A percentile compares a stretch with the other conserved stretches of the same genome.
Evolutionary conservation across 2,888 invertebrate species (phyloP).

Genomic region (Formica aserva): DNA sequence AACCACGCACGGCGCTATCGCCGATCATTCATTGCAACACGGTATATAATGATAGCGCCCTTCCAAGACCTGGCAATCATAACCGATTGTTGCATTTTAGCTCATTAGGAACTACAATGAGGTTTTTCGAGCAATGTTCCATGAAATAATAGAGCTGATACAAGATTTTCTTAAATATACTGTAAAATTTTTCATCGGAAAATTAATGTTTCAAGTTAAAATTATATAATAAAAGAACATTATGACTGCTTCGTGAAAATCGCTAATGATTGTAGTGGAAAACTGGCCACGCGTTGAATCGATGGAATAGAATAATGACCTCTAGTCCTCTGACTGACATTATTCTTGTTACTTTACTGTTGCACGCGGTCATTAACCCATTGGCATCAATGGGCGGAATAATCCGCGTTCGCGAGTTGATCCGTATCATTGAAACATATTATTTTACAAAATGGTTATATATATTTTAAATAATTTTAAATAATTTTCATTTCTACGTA

Average conservation of each 20-base stretch:
- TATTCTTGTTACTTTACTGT: constrained; percentile 36
- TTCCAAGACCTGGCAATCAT: background rate
- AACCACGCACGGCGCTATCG: constrained; percentile 19
- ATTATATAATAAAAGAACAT: background rate
- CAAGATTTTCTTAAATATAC: background rate
- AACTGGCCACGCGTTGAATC: background rate
- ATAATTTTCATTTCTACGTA: background rate
- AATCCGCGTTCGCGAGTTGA: constrained; percentile 38
- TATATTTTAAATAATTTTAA: background rate
- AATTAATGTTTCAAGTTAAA: constrained; percentile 2
- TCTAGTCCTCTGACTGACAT: constrained; percentile 19
- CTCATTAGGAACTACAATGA: background rate
- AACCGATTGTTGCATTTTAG: constrained; percentile 8
- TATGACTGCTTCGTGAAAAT: constrained; percentile 13
- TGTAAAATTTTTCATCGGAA: background rate
- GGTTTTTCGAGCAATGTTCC: background rate
- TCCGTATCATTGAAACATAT: constrained; percentile 19
- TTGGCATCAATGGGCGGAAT: constrained; percentile 44
- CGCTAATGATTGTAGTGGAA: background rate
- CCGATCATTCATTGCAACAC: constrained; percentile 32
- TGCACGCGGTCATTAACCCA: constrained; percentile 45
- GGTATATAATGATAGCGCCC: constrained; percentile 15
- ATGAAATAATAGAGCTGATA: background rate
- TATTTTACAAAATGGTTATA: background rate
- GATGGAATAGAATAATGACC: constrained; percentile 37